Percentiles rank a stretch among this genome's conserved stretches.
phyloP scores from a whole-genome alignment of 2,113 vertebrate species.

The Epinephelus cyanopodus region DNA sequence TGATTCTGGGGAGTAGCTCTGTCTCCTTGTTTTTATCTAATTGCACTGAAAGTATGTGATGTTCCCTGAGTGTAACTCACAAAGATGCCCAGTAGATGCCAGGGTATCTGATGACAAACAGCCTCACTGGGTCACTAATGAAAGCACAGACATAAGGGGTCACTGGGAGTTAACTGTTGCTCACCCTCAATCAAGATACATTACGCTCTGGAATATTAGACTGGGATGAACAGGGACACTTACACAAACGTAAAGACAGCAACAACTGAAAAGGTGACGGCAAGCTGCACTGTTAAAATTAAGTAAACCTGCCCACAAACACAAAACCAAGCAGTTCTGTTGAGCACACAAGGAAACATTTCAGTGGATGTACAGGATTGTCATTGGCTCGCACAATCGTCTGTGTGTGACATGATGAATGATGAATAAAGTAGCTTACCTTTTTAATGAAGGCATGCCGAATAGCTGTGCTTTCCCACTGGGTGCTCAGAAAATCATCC shows the following conservation, averaged over 20 bases:
- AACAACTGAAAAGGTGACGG: conserved; percentile 89
- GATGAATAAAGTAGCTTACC: conserved; percentile 67
- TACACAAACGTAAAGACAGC: conserved; percentile 90
- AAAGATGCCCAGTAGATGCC: conserved; percentile 91
- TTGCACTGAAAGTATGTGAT: not conserved
- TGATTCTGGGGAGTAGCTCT: not conserved
- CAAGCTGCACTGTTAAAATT: conserved; percentile 91
- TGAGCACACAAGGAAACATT: not conserved
- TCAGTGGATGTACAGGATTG: not conserved
- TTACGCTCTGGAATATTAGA: conserved; percentile 2
- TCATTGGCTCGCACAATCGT: not conserved
- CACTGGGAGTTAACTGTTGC: not conserved
- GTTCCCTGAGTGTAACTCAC: conserved; percentile 84
- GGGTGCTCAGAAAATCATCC: conserved; percentile 74
- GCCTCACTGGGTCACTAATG: conserved; percentile 82
- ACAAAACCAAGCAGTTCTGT: conserved; percentile 31
- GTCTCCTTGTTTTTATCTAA: not conserved
- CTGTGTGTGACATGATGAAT: not conserved
- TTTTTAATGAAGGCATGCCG: conserved; percentile 93
- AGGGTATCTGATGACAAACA: conserved; percentile 83
- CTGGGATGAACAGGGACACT: conserved; percentile 58
- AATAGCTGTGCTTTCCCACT: conserved; percentile 88
- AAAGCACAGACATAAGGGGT: conserved; percentile 40
- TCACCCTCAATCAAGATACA: not conserved
- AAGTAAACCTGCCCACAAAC: conserved; percentile 89